A percentile compares a stretch with the other conserved stretches of the same genome.
These are phyloP conservation scores for Gymnoscopelus microlampas DNA, from an alignment of 2,797 vertebrate species.

Conservation along the genomic window DNA sequence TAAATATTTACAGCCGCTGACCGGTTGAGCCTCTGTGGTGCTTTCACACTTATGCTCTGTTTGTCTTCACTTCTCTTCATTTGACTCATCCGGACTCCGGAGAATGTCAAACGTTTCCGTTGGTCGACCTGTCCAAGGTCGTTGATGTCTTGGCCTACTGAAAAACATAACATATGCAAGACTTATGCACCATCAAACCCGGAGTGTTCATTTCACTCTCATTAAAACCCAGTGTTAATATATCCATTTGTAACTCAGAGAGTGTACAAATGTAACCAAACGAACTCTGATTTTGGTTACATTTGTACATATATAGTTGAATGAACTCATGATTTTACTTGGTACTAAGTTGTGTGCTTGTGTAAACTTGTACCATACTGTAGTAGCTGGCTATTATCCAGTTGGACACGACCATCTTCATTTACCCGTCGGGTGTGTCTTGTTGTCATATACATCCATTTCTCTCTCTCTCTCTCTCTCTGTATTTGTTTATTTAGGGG, in stretches of 20 bases:
- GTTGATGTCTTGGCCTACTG: constrained; percentile 27
- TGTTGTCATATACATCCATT: neutral
- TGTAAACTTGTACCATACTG: constrained; percentile 14
- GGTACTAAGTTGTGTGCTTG: constrained; percentile 14
- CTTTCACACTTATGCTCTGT: neutral
- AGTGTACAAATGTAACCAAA: too few relatives aligned
- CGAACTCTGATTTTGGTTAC: too few relatives aligned
- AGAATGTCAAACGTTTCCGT: constrained; percentile 37
- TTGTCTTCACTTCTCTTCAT: constrained; percentile 22
- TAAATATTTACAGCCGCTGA: constrained; percentile 35
- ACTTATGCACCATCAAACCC: neutral
- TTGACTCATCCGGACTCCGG: neutral
- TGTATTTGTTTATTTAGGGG: constrained; percentile 44
- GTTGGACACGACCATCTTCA: constrained; percentile 49
- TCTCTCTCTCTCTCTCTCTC: constrained; percentile 11
- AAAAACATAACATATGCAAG: constrained; percentile 45
- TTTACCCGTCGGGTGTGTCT: neutral
- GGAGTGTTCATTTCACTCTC: too few relatives aligned
- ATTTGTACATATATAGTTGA: too few relatives aligned
- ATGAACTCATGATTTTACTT: too few relatives aligned
- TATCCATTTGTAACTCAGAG: too few relatives aligned
- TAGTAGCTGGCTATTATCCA: constrained; percentile 20
- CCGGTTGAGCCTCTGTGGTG: neutral
- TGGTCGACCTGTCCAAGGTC: constrained; percentile 36
- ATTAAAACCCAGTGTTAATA: too few relatives aligned